Evolutionary conservation across 2,113 vertebrate genomes (phyloP).

Genomic region (Heliornis fulica): DNA sequence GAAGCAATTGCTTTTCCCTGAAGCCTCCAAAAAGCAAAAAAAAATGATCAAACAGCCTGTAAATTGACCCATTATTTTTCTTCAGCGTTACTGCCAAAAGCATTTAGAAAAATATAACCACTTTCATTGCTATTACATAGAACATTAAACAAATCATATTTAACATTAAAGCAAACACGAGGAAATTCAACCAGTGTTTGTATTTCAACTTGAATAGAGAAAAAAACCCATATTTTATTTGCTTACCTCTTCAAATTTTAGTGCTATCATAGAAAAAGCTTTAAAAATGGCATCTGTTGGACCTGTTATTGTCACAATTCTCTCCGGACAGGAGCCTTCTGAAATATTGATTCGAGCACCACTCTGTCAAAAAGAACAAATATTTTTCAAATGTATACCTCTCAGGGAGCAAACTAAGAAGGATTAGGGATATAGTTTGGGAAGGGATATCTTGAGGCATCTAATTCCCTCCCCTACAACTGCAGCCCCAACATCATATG

Average conservation of each 20-base stretch:
- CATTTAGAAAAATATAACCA: constrained; percentile 55
- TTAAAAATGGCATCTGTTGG: constrained; percentile 92
- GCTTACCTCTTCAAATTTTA: constrained; percentile 93
- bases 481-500: background rate
- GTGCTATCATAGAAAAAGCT: constrained; percentile 93
- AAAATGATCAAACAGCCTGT: constrained; percentile 61
- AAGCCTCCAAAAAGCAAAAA: constrained; percentile 61
- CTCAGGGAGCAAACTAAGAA: background rate
- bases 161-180: constrained; percentile 58
- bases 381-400: background rate
- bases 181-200: constrained; percentile 30
- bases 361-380: constrained; percentile 78
- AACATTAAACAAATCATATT: constrained; percentile 58
- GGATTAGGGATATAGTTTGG: background rate
- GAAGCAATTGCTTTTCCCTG: constrained; percentile 55
- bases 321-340: constrained; percentile 91
- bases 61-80: constrained; percentile 64
- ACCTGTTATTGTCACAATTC: constrained; percentile 93
- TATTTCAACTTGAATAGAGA: background rate
- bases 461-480: background rate
- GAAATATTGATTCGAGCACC: constrained; percentile 94
- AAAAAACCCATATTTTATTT: background rate
- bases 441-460: background rate
- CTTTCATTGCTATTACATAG: constrained; percentile 53
- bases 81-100: constrained; percentile 34